Base-by-base conservation (phyloP, 2,888 invertebrate species). In the Bellardia pandia region DNA sequence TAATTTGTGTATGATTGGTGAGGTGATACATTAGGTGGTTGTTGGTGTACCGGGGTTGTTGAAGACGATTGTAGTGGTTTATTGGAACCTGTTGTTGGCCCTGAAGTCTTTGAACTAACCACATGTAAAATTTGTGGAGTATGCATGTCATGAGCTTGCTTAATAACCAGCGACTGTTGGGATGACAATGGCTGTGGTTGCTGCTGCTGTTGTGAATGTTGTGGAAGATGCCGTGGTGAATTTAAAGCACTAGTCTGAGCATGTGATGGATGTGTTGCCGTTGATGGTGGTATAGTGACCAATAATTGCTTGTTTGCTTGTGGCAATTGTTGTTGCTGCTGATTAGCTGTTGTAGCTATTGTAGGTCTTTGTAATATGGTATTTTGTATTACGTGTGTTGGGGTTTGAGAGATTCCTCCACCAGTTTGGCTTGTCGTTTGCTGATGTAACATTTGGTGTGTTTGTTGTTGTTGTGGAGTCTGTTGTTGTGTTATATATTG, bases 241-340 rank as follows among this genome's bases (percentile, higher is more conserved):
- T 91, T 90, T 45, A 91, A 84, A 16, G 90, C 75, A 69, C 69
- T 87, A 8, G 85, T 5, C 4, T 89, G 85, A 40, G 90, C 90
- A 78, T 92, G 92, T 0, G 92, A 91, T 0, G 92, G 90, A 89
- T 91, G 92, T 60, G 92, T 89, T 11, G 92, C 92, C 80, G 92
- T 91, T 82, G 91, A 89, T 13, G 91, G 86, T 6, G 93, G 93
- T 86, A 93, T 93, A 68, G 92, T 94, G 3, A 93, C 92, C 66
- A 92, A 89, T 62, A 94, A 72, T 88, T 92, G 91, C 51, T 91
- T 78, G 89, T 90, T 74, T 84, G 90, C 33, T 79, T 68, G 62
- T 23, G 45, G n/a, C 6, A 92, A 60, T 85, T 91, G 92, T 60
- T 91, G 92, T 72, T 90, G 91, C 68, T 88, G 91, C 64, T 86